Conservation (phyloP, 2,113 vertebrate genomes). For the Epinephelus lanceolatus region DNA sequence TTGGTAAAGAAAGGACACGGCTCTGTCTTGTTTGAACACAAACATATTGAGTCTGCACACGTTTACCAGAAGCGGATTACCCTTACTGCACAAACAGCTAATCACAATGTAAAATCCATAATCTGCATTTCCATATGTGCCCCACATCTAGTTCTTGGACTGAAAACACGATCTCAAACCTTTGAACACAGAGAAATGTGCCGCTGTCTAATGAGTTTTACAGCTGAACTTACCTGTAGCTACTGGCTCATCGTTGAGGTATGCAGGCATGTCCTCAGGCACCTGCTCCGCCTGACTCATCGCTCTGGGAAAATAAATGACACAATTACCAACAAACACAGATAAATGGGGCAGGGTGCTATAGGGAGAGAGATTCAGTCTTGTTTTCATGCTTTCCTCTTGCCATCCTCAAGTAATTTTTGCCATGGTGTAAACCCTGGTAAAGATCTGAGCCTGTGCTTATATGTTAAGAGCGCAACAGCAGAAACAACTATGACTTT, state of each 20-base stretch:
- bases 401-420: background rate
- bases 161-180: background rate
- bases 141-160: background rate
- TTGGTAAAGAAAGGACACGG: background rate
- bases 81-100: background rate
- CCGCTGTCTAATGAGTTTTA: background rate
- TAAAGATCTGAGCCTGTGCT: background rate
- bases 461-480: background rate
- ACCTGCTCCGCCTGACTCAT: slow-evolving; percentile 93
- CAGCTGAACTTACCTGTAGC: slow-evolving; percentile 83
- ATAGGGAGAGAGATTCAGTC: background rate
- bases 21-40: background rate
- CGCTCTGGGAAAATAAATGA: slow-evolving; percentile 60
- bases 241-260: slow-evolving; percentile 88
- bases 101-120: background rate
- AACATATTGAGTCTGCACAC: background rate
- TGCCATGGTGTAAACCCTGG: background rate
- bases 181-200: background rate
- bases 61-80: background rate
- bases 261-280: slow-evolving; percentile 88
- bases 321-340: slow-evolving; percentile 21
- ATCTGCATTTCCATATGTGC: background rate
- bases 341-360: background rate
- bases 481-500: background rate
- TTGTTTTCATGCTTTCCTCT: background rate